Evolutionary conservation across 2,888 invertebrate genomes (phyloP), one percentile per base, ranked within the genome.

Genomic region (Isoperla grammatica): DNA sequence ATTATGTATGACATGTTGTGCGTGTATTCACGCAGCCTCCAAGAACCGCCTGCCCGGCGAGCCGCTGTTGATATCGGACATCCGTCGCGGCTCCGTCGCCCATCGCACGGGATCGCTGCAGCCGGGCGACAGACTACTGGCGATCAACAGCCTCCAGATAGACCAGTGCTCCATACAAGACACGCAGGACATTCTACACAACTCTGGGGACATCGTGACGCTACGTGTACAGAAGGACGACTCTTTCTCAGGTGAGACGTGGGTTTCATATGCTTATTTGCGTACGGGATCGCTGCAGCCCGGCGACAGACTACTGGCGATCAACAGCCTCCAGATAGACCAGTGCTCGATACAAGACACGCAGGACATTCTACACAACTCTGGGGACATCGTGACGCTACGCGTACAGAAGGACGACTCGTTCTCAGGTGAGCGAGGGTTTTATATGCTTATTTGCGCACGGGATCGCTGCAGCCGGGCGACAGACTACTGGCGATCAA

Each of bases 61-160:
- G 29, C 59, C 62, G 11, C 59, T 62, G 11, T 17, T 90, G 49
- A 93, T 96, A 69, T 87, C 92, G 0, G 91, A 94, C 69, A 90
- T 97, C 12, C 86, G 90, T 59, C 84, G 88, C 46, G 96, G 95
- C 9, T 95, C 95, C 39, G 85, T 90, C 0, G 94, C 96, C 0
- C 92, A 96, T 76, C 80, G 93, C 46, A 90, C 89, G 20, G 95
- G 95, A 1, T 90, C 92, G 1, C 76, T 96, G 40, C 84, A 90
- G 17, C 83, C 89, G 0, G 95, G 95, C 1, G 95, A 96, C 71
- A 85, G 88, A 61, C 78, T 96, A 0, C 74, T 95, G 12, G 90
- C 93, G 0, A 91, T 96, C 59, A 93, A 95, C 72, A 87, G 88
- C 65, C 86, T 91, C 68, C 86, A 87, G 0, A 76, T 92, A 63